phyloP scores from a whole-genome alignment of 2,888 invertebrate species.

The Ectropis crepuscularia region DNA sequence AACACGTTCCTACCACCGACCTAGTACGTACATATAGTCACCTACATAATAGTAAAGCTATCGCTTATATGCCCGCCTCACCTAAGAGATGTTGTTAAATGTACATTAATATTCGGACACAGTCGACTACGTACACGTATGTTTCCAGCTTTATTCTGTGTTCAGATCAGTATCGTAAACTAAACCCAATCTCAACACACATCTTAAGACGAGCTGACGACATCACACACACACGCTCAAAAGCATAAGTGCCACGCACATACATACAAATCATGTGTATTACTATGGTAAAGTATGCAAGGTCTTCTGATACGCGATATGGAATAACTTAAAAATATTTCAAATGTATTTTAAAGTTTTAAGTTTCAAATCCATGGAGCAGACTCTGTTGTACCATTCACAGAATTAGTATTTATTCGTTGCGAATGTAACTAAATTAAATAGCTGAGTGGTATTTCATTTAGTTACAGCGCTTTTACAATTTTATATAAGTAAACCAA shows the following conservation, averaged over 20 bases:
- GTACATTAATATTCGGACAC: no score
- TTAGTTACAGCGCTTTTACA: no score
- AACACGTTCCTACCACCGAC: no score
- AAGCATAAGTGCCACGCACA: neutral
- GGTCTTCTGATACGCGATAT: constrained; percentile 11
- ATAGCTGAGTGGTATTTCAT: no score
- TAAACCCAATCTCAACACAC: neutral
- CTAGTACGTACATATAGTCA: no score
- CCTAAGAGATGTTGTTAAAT: no score
- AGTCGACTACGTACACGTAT: no score
- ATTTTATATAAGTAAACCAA: no score
- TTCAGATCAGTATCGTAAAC: constrained; percentile 1
- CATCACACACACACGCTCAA: constrained; percentile 4
- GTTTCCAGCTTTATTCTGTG: neutral
- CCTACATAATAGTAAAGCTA: no score
- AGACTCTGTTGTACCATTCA: neutral
- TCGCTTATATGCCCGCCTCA: no score
- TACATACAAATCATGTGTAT: neutral
- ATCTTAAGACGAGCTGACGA: constrained; percentile 20
- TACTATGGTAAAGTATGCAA: neutral
- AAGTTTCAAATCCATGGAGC: neutral
- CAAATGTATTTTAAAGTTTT: neutral
- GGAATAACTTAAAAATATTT: constrained; percentile 9
- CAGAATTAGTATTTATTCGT: neutral
- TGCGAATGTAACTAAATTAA: neutral